Evolutionary conservation across 1,140 invertebrate species (phyloP).

Genomic region (Chymomyza costata): DNA sequence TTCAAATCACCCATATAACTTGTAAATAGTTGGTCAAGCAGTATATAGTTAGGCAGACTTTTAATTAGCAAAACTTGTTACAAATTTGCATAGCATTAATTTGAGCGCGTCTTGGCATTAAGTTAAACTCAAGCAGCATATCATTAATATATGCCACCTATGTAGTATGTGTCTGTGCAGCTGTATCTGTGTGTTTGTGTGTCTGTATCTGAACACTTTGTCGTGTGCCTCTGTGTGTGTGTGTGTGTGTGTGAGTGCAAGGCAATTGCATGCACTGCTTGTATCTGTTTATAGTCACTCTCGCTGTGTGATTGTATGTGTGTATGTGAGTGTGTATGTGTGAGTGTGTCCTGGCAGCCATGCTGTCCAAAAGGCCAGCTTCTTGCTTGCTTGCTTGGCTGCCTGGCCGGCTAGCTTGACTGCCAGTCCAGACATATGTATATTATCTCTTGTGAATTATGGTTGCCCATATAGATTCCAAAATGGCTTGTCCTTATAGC

Average conservation of each 20-base stretch:
- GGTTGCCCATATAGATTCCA: constrained; percentile 67
- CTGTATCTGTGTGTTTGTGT: constrained; percentile 19
- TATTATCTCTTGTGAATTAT: constrained; percentile 72
- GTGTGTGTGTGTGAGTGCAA: constrained; percentile 20
- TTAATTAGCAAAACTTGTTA: too few relatives aligned
- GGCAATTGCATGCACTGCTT: too few relatives aligned
- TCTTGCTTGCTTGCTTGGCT: too few relatives aligned
- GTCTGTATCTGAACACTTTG: background rate
- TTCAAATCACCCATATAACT: too few relatives aligned
- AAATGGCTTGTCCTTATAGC: constrained; percentile 65
- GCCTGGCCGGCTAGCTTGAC: background rate
- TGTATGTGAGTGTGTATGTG: constrained; percentile 1
- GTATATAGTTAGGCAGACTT: too few relatives aligned
- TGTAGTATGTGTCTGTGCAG: constrained; percentile 6
- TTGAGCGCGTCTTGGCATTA: constrained; percentile 9
- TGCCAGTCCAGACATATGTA: constrained; percentile 53
- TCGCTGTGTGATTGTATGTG: background rate
- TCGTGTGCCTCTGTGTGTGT: background rate
- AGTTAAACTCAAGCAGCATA: constrained; percentile 23
- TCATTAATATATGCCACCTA: constrained; percentile 34
- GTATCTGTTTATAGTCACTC: too few relatives aligned
- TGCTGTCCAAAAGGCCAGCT: too few relatives aligned
- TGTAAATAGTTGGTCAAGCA: too few relatives aligned
- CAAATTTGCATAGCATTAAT: too few relatives aligned
- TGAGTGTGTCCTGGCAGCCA: constrained; percentile 8